Conservation (phyloP, 2,113 vertebrate genomes). For the Bufo bufo region DNA sequence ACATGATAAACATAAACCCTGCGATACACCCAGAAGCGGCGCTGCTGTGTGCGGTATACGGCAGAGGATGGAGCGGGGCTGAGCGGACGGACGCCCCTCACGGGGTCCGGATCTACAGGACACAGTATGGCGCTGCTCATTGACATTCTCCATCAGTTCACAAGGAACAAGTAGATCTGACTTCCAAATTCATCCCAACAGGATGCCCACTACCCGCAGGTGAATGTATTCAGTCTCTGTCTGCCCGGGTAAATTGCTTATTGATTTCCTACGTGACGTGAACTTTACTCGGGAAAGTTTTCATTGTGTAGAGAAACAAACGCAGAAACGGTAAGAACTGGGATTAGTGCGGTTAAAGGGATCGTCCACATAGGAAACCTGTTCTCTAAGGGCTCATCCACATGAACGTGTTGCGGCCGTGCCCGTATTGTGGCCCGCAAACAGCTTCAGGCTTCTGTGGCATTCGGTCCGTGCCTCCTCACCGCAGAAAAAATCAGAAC, state of each 20-base stretch:
- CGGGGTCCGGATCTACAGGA: neutral
- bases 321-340: too few species aligned
- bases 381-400: too few species aligned
- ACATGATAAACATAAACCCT: neutral
- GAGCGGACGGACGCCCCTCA: neutral
- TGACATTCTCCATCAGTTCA: conserved; percentile 14
- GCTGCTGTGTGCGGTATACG: neutral
- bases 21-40: too few species aligned
- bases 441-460: too few species aligned
- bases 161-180: neutral
- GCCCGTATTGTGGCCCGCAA: too few species aligned
- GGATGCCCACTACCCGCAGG: neutral
- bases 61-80: neutral
- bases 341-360: too few species aligned
- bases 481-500: too few species aligned
- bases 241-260: conserved; percentile 2
- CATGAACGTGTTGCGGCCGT: too few species aligned
- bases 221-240: neutral
- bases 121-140: neutral
- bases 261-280: conserved; percentile 14
- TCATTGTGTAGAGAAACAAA: neutral
- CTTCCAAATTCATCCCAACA: conserved; percentile 11
- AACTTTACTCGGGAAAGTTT: neutral
- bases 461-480: too few species aligned
- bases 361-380: too few species aligned